These are phyloP conservation scores for Carassius auratus DNA, from an alignment of 2,113 vertebrate species.

Conservation along the genomic window DNA sequence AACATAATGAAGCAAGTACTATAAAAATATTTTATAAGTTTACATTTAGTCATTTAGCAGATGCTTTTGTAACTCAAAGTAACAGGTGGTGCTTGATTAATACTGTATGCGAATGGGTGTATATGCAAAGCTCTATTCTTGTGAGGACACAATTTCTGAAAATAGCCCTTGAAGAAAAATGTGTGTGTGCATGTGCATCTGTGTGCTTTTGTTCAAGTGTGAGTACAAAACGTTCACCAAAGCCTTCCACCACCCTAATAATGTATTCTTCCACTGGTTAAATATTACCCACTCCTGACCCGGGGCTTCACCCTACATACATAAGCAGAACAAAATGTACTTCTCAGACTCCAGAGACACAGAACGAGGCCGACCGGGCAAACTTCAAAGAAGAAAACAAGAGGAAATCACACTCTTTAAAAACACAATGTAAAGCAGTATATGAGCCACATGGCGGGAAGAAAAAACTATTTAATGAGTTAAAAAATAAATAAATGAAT, in stretches of 20 bases:
- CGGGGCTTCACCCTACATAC: constrained; percentile 6
- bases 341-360: background rate
- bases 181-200: background rate
- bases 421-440: background rate
- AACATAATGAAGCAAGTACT: no score
- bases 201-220: constrained; percentile 10
- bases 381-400: constrained; percentile 7
- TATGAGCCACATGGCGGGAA: constrained; percentile 1
- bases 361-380: background rate
- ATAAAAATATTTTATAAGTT: no score
- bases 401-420: constrained; percentile 15
- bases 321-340: background rate
- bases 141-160: background rate
- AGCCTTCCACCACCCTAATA: constrained; percentile 15
- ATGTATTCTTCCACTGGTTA: constrained; percentile 30
- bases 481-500: no score
- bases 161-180: background rate
- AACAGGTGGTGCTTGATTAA: background rate
- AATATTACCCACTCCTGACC: constrained; percentile 24
- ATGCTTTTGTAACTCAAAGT: background rate
- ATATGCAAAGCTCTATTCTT: background rate
- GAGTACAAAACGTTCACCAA: constrained; percentile 21
- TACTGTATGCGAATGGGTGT: background rate
- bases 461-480: constrained; percentile 36
- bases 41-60: no score